These are phyloP conservation scores for Acrocephalus kingi DNA, from an alignment of 2,113 vertebrate species.

Conservation along the genomic window DNA sequence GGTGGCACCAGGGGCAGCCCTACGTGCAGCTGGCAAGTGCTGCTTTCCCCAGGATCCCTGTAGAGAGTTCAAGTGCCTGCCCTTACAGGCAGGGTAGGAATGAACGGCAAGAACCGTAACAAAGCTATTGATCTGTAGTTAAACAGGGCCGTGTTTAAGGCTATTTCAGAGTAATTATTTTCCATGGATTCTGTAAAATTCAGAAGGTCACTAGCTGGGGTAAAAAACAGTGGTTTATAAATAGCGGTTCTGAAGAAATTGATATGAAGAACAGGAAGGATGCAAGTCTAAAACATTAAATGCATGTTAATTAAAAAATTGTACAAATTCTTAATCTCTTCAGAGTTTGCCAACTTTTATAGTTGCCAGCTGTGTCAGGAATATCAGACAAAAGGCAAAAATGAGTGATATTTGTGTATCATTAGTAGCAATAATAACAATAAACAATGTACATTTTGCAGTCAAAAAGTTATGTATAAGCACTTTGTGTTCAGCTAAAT, in stretches of 20 bases:
- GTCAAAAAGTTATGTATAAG: neutral
- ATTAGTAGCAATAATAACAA: neutral
- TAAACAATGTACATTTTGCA: neutral
- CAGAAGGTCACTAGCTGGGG: neutral
- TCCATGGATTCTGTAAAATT: neutral
- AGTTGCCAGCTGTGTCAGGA: neutral
- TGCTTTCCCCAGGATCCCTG: neutral
- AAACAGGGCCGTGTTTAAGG: neutral
- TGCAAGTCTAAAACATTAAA: neutral
- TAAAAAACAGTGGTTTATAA: neutral
- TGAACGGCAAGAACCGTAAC: neutral
- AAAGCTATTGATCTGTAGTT: neutral
- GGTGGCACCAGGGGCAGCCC: constrained; percentile 9
- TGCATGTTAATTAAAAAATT: neutral
- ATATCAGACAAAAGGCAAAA: neutral
- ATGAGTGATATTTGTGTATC: neutral
- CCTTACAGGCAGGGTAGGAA: neutral
- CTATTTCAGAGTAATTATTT: neutral
- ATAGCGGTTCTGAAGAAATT: neutral
- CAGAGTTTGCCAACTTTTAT: neutral
- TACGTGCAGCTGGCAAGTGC: neutral
- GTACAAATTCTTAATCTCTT: neutral
- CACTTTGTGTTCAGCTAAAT: neutral
- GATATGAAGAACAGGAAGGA: neutral
- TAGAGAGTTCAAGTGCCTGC: neutral